phyloP scores from a whole-genome alignment of 2,888 invertebrate species.

The Trissolcus brochymenae region DNA sequence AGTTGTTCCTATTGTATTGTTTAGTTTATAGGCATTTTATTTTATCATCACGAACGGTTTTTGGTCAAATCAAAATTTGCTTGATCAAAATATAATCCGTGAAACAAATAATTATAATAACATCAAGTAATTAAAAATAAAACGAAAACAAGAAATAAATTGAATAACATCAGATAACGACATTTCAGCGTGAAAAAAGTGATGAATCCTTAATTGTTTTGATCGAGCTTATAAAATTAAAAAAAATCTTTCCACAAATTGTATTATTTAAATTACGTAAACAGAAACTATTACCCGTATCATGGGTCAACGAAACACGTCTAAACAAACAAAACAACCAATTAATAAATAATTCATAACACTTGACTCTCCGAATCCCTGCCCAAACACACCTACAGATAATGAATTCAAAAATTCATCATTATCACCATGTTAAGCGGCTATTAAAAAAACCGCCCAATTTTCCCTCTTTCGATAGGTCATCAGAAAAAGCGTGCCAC shows the following conservation, averaged over 20 bases:
- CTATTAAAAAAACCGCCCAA: conserved; percentile 1
- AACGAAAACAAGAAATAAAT: no score
- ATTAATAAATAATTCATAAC: conserved; percentile 5
- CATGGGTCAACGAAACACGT: neutral
- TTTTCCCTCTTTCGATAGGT: neutral
- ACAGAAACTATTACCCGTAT: neutral
- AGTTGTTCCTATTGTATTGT: no score
- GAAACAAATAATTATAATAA: no score
- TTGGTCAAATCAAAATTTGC: no score
- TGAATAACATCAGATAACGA: no score
- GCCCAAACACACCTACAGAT: neutral
- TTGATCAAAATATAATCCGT: no score
- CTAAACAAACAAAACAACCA: neutral
- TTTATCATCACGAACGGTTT: no score
- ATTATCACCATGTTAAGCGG: neutral
- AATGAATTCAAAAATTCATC: conserved; percentile 1
- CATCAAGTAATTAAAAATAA: no score
- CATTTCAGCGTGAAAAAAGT: no score
- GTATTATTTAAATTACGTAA: neutral
- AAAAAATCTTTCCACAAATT: neutral
- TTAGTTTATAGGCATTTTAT: no score
- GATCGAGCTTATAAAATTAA: neutral
- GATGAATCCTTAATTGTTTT: no score
- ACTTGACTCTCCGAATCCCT: no score
- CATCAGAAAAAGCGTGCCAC: conserved; percentile 1